Evolutionary conservation across 2,797 vertebrate species (phyloP), one percentile per base, ranked within the genome.

Genomic region (Columba guinea): DNA sequence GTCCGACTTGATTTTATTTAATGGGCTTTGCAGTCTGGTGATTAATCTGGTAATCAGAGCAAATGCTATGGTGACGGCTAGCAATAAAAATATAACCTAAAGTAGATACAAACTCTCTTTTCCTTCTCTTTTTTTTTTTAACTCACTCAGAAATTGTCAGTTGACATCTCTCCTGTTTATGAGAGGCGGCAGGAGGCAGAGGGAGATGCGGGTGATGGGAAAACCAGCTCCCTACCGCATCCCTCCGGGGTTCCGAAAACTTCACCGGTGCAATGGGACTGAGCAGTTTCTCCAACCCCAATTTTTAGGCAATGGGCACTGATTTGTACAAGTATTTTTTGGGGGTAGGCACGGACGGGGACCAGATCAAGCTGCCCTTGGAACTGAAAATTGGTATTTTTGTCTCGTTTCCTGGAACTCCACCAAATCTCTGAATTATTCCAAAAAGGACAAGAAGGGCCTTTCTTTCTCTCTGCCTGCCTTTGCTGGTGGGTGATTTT

Each of bases 31-130:
- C 90, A 94, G 74, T 75, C 82, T 83, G 62, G 75, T 94, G 95
- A 94, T 97, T 96, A 97, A 97, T 96, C 93, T 93, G 70, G 84
- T 96, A 96, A 96, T 98, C 93, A 93, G 93, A 95, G 92, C 89
- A 95, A 97, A 89, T 84, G 96, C 88, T 94, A 93, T 67, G 96
- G 90, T 69, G 92, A 93, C 3, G 49, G 64, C 93, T 97, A 80
- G 93, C 95, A 96, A 93, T 69, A 83, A 81, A 95, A 87, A 83
- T 69, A 90, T 81, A 94, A 91, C 84, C 83, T 74, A 22, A 82
- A 96, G 93, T 76, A 94, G 67, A 77, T 89, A 84, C 60, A 89
- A 96, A 96, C 75, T 89, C 87, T 93, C 51, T 89, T 95, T 85
- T 80, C 59, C 62, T 32, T 56, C 65, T 84, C 8, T 74, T 7